Evolutionary conservation across 1,140 invertebrate species (phyloP).

Genomic region (Drosophila ogumai): DNA sequence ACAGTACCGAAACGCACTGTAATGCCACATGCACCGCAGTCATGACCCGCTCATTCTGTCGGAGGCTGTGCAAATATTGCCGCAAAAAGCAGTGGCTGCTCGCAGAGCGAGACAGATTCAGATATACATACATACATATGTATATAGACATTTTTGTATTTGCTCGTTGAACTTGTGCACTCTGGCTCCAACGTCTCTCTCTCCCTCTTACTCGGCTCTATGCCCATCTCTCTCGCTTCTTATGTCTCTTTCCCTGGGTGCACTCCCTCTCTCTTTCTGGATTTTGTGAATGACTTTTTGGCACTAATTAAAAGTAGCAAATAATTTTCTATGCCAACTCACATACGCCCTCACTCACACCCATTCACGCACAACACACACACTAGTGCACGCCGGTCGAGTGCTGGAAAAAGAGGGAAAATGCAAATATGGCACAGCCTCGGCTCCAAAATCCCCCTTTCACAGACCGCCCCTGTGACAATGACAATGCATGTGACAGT

Average conservation of each 20-base stretch:
- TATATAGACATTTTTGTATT: slow-evolving; percentile 55
- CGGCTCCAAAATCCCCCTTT: slow-evolving; percentile 9
- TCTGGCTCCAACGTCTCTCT: slow-evolving; percentile 25
- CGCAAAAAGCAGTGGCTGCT: slow-evolving; percentile 40
- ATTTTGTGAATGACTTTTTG: slow-evolving; percentile 76
- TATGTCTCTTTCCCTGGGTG: slow-evolving; percentile 16
- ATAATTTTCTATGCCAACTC: slow-evolving; percentile 71
- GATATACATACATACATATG: slow-evolving; percentile 8
- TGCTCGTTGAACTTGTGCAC: slow-evolving; percentile 56
- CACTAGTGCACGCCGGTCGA: neutral
- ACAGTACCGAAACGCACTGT: slow-evolving; percentile 22
- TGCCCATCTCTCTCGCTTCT: neutral
- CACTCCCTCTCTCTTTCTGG: slow-evolving; percentile 22
- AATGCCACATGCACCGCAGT: slow-evolving; percentile 17
- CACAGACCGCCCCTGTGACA: slow-evolving; percentile 24
- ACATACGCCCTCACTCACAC: slow-evolving; percentile 28
- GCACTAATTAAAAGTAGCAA: slow-evolving; percentile 81
- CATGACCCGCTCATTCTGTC: slow-evolving; percentile 18
- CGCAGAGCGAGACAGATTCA: slow-evolving; percentile 17
- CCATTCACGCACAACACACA: slow-evolving; percentile 7
- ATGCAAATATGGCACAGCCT: slow-evolving; percentile 53
- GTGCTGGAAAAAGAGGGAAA: slow-evolving; percentile 23
- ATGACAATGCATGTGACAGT: slow-evolving; percentile 63
- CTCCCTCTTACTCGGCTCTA: neutral
- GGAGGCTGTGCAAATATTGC: slow-evolving; percentile 56